Conservation (phyloP, 2,113 vertebrate genomes). For the Anolis sagrei region DNA sequence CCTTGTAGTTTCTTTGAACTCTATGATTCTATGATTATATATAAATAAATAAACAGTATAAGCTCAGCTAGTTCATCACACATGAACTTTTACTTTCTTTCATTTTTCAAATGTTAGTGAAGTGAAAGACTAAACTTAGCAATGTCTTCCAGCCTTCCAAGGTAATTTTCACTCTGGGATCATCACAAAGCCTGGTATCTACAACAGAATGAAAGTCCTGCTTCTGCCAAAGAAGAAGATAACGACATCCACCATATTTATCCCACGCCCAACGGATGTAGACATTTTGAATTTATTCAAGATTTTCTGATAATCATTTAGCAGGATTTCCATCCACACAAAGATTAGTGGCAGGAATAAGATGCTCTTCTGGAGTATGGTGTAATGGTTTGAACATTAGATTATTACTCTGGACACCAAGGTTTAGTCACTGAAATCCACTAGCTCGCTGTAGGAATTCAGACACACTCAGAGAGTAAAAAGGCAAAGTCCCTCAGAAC, state of each 20-base stretch:
- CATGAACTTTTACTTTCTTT: not conserved
- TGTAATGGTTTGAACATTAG: no score
- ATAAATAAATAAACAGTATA: no score
- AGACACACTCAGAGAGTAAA: no score
- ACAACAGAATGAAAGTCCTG: not conserved
- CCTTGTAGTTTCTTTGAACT: no score
- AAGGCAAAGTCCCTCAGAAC: no score
- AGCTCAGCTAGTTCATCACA: not conserved
- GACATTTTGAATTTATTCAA: not conserved
- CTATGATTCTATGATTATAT: no score
- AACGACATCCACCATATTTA: not conserved
- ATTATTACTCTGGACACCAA: no score
- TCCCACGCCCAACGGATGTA: not conserved
- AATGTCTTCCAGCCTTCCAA: no score
- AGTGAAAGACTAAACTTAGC: no score
- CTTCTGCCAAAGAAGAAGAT: not conserved
- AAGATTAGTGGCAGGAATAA: not conserved
- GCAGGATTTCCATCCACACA: not conserved
- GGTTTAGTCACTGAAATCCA: no score
- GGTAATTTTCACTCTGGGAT: not conserved
- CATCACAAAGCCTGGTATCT: not conserved
- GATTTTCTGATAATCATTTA: not conserved
- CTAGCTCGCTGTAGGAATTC: no score
- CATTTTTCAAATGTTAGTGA: not conserved
- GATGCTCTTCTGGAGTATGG: not conserved